A percentile compares a stretch with the other conserved stretches of the same genome.
Evolutionary conservation across 1,140 invertebrate genomes (phyloP).

Genomic region (Drosophila bifasciata): DNA sequence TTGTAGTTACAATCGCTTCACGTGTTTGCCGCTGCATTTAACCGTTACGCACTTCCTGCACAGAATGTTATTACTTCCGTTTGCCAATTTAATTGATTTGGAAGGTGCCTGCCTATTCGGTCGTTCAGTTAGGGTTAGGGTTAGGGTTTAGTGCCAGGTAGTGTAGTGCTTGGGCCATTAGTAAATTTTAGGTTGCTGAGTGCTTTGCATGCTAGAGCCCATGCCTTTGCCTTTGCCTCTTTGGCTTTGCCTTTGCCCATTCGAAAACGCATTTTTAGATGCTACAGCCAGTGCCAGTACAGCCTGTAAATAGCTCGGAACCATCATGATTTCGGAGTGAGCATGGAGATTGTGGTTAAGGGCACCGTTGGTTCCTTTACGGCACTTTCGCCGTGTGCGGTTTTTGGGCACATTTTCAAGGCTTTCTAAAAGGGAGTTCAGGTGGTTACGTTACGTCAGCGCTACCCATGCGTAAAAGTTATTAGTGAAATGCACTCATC

Average conservation of each 20-base stretch:
- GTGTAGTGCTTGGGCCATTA: slow-evolving; percentile 52
- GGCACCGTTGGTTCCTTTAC: slow-evolving; percentile 21
- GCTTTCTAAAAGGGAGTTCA: slow-evolving; percentile 1
- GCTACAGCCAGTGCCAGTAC: too few relatives aligned
- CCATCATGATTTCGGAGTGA: slow-evolving; percentile 10
- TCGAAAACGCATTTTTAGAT: slow-evolving; percentile 46
- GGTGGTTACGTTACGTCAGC: slow-evolving; percentile 34
- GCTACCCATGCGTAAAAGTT: slow-evolving; percentile 78
- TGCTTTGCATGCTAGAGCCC: slow-evolving; percentile 57
- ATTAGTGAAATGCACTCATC: slow-evolving; percentile 74
- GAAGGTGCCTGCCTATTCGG: slow-evolving; percentile 69
- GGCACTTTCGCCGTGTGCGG: slow-evolving; percentile 70
- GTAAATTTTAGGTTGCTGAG: slow-evolving; percentile 79
- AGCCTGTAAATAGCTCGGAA: slow-evolving; percentile 54
- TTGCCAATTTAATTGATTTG: slow-evolving; percentile 79
- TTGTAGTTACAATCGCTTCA: slow-evolving; percentile 10
- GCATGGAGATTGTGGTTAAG: slow-evolving; percentile 43
- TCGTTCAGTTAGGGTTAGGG: not conserved
- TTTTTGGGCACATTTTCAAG: slow-evolving; percentile 65
- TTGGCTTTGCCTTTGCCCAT: not conserved
- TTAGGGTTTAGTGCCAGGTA: too few relatives aligned
- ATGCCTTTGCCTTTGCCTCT: not conserved
- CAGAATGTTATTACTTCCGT: slow-evolving; percentile 80
- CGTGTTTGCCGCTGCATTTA: slow-evolving; percentile 63
- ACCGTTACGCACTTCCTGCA: slow-evolving; percentile 76